Conservation (phyloP, 2,888 invertebrate genomes). For the Hydroisotoma schaefferi region DNA sequence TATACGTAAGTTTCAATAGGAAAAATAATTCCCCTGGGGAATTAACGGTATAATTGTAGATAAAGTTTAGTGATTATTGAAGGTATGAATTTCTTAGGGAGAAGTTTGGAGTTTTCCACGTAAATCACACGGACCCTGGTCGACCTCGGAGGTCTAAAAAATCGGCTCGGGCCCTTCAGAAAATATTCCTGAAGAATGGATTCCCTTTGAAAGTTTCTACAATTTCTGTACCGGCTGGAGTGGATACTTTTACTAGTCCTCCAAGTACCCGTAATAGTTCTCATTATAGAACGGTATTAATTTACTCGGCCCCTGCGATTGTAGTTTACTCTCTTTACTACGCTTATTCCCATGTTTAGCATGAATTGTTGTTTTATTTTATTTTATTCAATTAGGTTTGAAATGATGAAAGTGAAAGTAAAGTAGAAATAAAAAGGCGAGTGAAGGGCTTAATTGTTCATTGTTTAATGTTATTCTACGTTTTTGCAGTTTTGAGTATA, state of each 20-base stretch:
- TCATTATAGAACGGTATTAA: neutral
- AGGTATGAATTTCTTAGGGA: neutral
- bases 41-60: neutral
- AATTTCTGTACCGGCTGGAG: neutral
- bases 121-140: neutral
- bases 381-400: too few relatives aligned
- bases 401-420: too few relatives aligned
- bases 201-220: neutral
- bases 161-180: neutral
- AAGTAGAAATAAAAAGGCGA: too few relatives aligned
- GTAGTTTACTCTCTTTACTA: constrained; percentile 3
- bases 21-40: neutral
- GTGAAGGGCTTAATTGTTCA: too few relatives aligned
- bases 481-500: too few relatives aligned
- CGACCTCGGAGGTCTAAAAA: constrained; percentile 7
- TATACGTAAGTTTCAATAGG: constrained; percentile 41
- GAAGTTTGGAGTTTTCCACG: constrained; percentile 11
- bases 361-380: too few relatives aligned
- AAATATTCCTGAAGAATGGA: constrained; percentile 8
- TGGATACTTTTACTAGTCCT: neutral
- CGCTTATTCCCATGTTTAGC: neutral
- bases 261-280: neutral
- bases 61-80: neutral
- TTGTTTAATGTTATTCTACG: too few relatives aligned
- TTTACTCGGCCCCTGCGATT: constrained; percentile 2